phyloP scores from a whole-genome alignment of 2,888 invertebrate genomes.

The Mythimna albipuncta region DNA sequence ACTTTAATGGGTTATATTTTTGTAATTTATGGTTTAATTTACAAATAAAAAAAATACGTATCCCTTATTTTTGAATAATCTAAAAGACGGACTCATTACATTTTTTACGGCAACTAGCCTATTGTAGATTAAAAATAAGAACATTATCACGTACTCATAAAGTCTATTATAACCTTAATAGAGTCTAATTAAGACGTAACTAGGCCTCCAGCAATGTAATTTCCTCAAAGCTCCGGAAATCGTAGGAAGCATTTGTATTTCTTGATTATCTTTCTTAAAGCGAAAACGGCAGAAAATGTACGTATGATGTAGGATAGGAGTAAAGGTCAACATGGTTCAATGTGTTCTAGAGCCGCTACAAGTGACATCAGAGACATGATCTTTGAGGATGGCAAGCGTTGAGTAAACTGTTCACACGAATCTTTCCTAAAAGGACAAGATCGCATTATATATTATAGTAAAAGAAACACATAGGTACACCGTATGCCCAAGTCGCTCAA shows the following conservation, averaged over 20 bases:
- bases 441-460: too few relatives aligned
- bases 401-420: not conserved
- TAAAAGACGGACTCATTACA: too few relatives aligned
- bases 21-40: too few relatives aligned
- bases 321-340: slow-evolving; percentile 3
- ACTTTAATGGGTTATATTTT: too few relatives aligned
- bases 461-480: too few relatives aligned
- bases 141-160: too few relatives aligned
- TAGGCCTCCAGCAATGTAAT: not conserved
- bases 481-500: too few relatives aligned
- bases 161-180: too few relatives aligned
- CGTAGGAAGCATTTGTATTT: slow-evolving; percentile 2
- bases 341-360: not conserved
- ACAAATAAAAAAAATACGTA: too few relatives aligned
- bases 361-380: slow-evolving; percentile 7
- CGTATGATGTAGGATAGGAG: slow-evolving; percentile 4
- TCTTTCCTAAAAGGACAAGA: not conserved
- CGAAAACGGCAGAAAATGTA: not conserved
- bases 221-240: not conserved
- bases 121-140: too few relatives aligned
- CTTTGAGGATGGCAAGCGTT: not conserved
- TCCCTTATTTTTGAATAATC: too few relatives aligned
- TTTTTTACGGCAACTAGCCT: too few relatives aligned
- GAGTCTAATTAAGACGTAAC: not conserved
- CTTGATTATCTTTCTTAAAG: not conserved